A percentile compares a stretch with the other conserved stretches of the same genome.
Evolutionary conservation across 2,113 vertebrate species (phyloP).

Genomic region (Poeciliopsis occidentalis): DNA sequence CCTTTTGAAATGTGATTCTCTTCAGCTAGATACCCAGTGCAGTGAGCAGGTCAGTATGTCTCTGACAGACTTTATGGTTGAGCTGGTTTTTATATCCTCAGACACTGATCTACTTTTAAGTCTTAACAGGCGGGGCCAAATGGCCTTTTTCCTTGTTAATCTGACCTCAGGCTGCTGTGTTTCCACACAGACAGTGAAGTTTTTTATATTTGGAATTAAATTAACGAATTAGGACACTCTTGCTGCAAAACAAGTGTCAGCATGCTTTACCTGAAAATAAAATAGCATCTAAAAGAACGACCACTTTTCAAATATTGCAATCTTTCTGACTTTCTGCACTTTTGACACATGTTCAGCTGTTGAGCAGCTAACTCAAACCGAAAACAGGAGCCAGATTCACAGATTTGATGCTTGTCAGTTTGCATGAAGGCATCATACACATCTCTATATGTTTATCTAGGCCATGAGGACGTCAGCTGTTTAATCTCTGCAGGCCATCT

Average conservation of each 20-base stretch:
- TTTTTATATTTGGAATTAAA: conserved; percentile 6
- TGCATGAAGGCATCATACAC: neutral
- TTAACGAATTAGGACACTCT: conserved; percentile 1
- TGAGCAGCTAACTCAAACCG: too few relatives aligned
- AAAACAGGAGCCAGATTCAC: too few relatives aligned
- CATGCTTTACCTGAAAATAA: neutral
- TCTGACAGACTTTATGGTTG: conserved; percentile 37
- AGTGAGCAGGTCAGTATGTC: conserved; percentile 1
- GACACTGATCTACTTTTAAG: conserved; percentile 66
- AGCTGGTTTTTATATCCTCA: conserved; percentile 70
- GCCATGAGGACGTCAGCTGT: conserved; percentile 42
- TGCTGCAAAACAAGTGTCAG: neutral
- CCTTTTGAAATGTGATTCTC: neutral
- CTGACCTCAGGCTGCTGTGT: conserved; percentile 57
- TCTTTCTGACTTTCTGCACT: too few relatives aligned
- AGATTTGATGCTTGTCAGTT: neutral
- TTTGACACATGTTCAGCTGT: too few relatives aligned
- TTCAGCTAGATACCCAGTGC: neutral
- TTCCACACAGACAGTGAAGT: conserved; percentile 13
- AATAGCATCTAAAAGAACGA: neutral
- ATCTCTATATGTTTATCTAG: conserved; percentile 27
- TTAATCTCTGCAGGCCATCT: conserved; percentile 63
- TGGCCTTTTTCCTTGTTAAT: conserved; percentile 61
- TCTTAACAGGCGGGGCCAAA: conserved; percentile 48
- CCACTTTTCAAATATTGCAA: neutral